These are phyloP conservation scores for Drosophila biarmipes DNA, from an alignment of 1,140 invertebrate species.

Conservation along the genomic window DNA sequence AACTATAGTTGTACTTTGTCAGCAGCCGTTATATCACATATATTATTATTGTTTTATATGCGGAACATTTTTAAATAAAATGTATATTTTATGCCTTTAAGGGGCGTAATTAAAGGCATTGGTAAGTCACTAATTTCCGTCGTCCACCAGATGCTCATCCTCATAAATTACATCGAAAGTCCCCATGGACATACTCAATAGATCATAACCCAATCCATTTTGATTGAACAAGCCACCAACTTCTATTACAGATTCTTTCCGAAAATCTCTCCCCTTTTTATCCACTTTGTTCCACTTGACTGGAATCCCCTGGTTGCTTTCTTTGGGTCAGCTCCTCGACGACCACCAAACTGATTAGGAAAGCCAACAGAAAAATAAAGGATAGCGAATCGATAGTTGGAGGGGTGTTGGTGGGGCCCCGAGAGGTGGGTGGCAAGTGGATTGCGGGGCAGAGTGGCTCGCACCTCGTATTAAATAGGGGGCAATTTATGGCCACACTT, in stretches of 20 bases:
- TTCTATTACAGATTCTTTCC: slow-evolving; percentile 4
- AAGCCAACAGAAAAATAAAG: slow-evolving; percentile 44
- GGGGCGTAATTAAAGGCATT: too few species aligned
- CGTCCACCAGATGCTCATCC: not conserved
- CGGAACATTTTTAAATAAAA: not conserved
- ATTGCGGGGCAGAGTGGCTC: slow-evolving; percentile 2
- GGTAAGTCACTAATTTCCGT: not conserved
- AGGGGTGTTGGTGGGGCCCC: not conserved
- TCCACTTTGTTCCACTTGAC: slow-evolving; percentile 45
- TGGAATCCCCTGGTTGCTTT: slow-evolving; percentile 33
- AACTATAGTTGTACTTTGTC: not conserved
- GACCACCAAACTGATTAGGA: slow-evolving; percentile 42
- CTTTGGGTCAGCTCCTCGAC: slow-evolving; percentile 38
- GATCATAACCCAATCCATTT: slow-evolving; percentile 41
- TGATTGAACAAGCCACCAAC: slow-evolving; percentile 39
- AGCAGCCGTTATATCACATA: not conserved
- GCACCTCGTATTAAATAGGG: slow-evolving; percentile 36
- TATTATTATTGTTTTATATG: too few species aligned
- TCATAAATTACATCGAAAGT: slow-evolving; percentile 20
- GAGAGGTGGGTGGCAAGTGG: not conserved
- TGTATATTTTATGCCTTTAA: not conserved
- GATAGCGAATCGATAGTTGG: slow-evolving; percentile 40
- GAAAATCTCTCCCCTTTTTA: not conserved
- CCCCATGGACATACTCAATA: not conserved
- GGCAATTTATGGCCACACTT: slow-evolving; percentile 74